Conservation (phyloP, 2,797 vertebrate species). For the Heterohyrax brucei region DNA sequence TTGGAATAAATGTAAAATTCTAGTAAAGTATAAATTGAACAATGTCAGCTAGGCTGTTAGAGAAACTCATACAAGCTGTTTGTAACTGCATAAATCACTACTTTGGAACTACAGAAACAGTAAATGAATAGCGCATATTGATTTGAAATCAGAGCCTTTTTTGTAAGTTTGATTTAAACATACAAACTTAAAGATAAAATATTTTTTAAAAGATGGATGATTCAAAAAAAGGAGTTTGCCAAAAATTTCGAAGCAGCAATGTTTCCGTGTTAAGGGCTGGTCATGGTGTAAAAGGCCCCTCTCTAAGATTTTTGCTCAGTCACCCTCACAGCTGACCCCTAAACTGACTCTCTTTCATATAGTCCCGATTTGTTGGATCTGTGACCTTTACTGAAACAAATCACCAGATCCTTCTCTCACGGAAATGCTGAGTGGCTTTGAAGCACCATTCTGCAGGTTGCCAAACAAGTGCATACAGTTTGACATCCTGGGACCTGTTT, state of each 20-base stretch:
- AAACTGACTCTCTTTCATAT: background rate
- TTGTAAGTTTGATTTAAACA: constrained; percentile 39
- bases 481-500: too few relatives aligned
- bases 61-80: constrained; percentile 37
- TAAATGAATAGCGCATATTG: constrained; percentile 37
- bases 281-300: background rate
- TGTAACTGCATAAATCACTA: constrained; percentile 51
- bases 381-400: background rate
- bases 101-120: constrained; percentile 65
- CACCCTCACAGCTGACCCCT: rapidly evolving
- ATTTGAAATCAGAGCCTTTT: constrained; percentile 58
- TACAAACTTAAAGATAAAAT: constrained; percentile 18
- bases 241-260: background rate
- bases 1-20: constrained; percentile 34
- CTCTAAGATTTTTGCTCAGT: background rate
- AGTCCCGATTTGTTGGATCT: background rate
- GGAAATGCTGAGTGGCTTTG: too few relatives aligned
- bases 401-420: too few relatives aligned
- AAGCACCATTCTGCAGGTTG: too few relatives aligned
- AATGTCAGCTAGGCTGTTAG: background rate
- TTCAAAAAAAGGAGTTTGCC: background rate
- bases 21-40: constrained; percentile 67
- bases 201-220: background rate
- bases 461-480: too few relatives aligned
- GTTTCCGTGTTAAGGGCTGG: background rate